These are phyloP conservation scores for Pocillopora verrucosa DNA, from an alignment of 64 coral and sea anemone genomes.

Conservation along the genomic window DNA sequence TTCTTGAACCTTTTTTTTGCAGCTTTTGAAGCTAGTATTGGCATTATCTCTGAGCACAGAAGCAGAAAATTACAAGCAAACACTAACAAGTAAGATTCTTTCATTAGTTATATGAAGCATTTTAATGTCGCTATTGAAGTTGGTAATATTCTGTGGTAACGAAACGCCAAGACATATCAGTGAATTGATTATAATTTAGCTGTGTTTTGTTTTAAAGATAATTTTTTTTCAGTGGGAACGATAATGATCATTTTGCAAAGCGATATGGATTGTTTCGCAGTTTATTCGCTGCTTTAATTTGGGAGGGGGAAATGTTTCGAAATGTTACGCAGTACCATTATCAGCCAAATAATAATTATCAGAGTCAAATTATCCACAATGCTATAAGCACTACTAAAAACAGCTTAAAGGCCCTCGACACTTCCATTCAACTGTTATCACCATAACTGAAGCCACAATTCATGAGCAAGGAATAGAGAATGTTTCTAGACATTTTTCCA, in stretches of 20 bases:
- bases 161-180: background rate
- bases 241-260: too few relatives aligned
- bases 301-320: too few relatives aligned
- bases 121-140: background rate
- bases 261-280: too few relatives aligned
- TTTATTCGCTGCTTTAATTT: too few relatives aligned
- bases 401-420: background rate
- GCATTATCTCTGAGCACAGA: background rate
- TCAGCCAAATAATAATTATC: too few relatives aligned
- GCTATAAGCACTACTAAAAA: too few relatives aligned
- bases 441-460: background rate
- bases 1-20: constrained; percentile 6
- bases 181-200: background rate
- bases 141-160: background rate
- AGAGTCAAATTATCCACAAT: too few relatives aligned
- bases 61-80: background rate
- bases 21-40: constrained; percentile 15
- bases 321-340: too few relatives aligned
- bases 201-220: background rate
- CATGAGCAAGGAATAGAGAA: background rate
- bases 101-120: too few relatives aligned
- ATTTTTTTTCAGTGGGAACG: too few relatives aligned
- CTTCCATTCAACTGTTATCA: background rate
- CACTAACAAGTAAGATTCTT: constrained; percentile 4
- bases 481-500: background rate